Conservation (phyloP, 2,888 invertebrate genomes). For the Brenthis hecate region DNA sequence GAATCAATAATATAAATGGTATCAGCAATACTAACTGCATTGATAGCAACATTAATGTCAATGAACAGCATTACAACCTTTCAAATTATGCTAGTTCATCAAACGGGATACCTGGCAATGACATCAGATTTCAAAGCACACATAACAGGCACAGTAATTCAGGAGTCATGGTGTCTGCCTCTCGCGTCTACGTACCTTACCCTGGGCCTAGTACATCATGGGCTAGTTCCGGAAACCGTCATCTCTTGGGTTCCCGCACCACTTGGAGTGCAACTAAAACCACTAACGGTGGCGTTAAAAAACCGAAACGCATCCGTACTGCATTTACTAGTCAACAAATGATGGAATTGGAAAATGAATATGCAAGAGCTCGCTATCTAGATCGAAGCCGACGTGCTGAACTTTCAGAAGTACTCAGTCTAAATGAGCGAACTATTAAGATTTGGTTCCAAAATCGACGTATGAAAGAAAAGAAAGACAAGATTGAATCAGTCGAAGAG, state of each 20-base stretch:
- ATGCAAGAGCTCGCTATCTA: slow-evolving; percentile 85
- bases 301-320: slow-evolving; percentile 86
- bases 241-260: slow-evolving; percentile 34
- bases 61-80: slow-evolving; percentile 22
- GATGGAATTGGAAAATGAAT: slow-evolving; percentile 89
- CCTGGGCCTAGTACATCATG: slow-evolving; percentile 32
- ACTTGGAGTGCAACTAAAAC: slow-evolving; percentile 44
- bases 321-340: slow-evolving; percentile 90
- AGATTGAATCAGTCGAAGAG: slow-evolving; percentile 56
- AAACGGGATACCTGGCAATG: slow-evolving; percentile 25
- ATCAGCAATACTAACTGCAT: no score
- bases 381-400: slow-evolving; percentile 88
- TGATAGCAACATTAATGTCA: slow-evolving; percentile 8
- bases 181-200: slow-evolving; percentile 13
- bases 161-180: slow-evolving; percentile 13
- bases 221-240: slow-evolving; percentile 29
- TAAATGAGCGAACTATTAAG: slow-evolving; percentile 83
- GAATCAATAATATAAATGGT: neutral
- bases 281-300: slow-evolving; percentile 48
- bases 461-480: slow-evolving; percentile 88
- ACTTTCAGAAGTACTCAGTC: slow-evolving; percentile 58
- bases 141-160: slow-evolving; percentile 17
- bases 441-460: slow-evolving; percentile 93
- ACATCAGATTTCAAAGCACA: slow-evolving; percentile 27
- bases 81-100: slow-evolving; percentile 17